phyloP scores from a whole-genome alignment of 53 echinoderm and acorn worm species.

The Paelopatides confundens region DNA sequence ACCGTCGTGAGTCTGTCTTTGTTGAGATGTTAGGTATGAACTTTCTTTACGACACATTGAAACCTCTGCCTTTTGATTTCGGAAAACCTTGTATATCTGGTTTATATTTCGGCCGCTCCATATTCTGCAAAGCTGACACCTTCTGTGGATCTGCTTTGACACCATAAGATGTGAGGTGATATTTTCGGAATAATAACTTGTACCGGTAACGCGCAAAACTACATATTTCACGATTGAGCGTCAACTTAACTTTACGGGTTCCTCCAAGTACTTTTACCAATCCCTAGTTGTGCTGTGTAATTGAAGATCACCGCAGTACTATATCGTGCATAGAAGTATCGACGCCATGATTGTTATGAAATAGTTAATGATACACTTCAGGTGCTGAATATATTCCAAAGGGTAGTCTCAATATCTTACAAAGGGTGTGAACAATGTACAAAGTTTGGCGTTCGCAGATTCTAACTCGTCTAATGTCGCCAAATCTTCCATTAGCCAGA shows the following conservation, averaged over 20 bases:
- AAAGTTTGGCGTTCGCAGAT: slow-evolving; percentile 44
- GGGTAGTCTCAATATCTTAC: slow-evolving; percentile 64
- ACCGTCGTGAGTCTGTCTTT: slow-evolving; percentile 44
- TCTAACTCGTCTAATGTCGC: too few species aligned
- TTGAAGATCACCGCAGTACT: slow-evolving; percentile 56
- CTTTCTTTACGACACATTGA: slow-evolving; percentile 60
- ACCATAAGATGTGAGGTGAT: slow-evolving; percentile 41
- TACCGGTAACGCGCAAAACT: slow-evolving; percentile 47
- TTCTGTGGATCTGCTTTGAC: slow-evolving; percentile 63
- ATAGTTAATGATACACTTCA: slow-evolving; percentile 59
- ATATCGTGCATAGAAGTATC: slow-evolving; percentile 72
- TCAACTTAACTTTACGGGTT: slow-evolving; percentile 52
- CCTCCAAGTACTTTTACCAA: slow-evolving; percentile 54
- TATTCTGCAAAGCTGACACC: slow-evolving; percentile 61
- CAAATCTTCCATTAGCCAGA: too few species aligned
- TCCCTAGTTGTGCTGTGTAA: slow-evolving; percentile 70
- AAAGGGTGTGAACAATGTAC: slow-evolving; percentile 60
- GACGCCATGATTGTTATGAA: slow-evolving; percentile 56
- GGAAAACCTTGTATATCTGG: too few species aligned
- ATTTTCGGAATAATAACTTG: slow-evolving; percentile 56
- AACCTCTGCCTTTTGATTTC: too few species aligned
- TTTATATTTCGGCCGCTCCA: slow-evolving; percentile 46
- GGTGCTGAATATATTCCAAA: slow-evolving; percentile 65
- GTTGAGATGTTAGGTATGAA: slow-evolving; percentile 62
- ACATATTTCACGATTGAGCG: slow-evolving; percentile 65